Conservation (phyloP, 2,797 vertebrate genomes). For the Limnodromus scolopaceus region DNA sequence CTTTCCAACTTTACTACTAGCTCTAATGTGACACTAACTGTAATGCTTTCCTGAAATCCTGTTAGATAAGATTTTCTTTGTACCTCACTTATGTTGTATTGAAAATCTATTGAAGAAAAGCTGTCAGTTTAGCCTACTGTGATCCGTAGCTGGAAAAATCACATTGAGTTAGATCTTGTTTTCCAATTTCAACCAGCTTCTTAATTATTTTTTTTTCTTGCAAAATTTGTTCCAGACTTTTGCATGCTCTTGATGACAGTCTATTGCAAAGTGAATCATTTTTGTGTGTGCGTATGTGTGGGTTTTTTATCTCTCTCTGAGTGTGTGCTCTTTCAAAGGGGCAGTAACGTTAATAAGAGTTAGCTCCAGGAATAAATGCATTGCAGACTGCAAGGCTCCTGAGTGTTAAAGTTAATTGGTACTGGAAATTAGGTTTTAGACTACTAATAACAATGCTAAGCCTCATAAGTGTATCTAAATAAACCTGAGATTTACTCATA, state of each 20-base stretch:
- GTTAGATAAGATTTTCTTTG: constrained; percentile 6
- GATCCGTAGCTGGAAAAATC: neutral
- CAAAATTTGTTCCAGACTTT: neutral
- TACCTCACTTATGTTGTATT: neutral
- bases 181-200: neutral
- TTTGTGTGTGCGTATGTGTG: neutral
- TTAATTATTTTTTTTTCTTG: neutral
- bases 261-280: neutral
- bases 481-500: neutral
- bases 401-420: neutral
- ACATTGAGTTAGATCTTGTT: neutral
- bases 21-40: neutral
- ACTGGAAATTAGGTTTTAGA: neutral
- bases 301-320: neutral
- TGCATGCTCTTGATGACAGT: neutral
- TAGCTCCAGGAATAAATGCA: neutral
- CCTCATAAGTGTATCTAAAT: constrained; percentile 3
- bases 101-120: constrained; percentile 26
- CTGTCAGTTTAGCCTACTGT: neutral
- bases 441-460: neutral
- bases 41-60: neutral
- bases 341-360: neutral
- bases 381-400: neutral
- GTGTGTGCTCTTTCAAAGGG: neutral
- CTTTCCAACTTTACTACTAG: neutral